Conservation (phyloP, 2,888 invertebrate species). For the Drosophila hamatofila region DNA sequence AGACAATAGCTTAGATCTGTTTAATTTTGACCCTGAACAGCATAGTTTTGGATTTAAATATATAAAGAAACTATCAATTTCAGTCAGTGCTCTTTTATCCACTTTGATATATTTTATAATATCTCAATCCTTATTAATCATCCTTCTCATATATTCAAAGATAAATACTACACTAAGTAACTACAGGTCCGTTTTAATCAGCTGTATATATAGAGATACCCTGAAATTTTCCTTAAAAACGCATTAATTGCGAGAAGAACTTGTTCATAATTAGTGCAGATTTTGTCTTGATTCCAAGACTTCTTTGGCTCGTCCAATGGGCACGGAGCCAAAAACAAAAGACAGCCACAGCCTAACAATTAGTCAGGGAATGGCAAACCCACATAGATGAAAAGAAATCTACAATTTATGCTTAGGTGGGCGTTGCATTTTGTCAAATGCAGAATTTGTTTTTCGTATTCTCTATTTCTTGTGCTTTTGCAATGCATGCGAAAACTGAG, state of each 20-base stretch:
- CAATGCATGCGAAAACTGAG: slow-evolving; percentile 52
- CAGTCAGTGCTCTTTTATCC: no score
- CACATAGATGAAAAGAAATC: slow-evolving; percentile 49
- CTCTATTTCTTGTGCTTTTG: slow-evolving; percentile 5
- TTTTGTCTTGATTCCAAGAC: not conserved
- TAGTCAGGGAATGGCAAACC: slow-evolving; percentile 48
- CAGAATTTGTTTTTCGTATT: slow-evolving; percentile 2
- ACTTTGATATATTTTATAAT: no score
- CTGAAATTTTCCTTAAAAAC: not conserved
- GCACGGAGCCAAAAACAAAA: slow-evolving; percentile 24
- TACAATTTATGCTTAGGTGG: slow-evolving; percentile 60
- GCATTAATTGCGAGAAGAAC: no score
- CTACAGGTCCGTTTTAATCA: no score
- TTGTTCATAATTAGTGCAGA: slow-evolving; percentile 11
- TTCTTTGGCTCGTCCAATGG: slow-evolving; percentile 1
- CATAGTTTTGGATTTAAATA: no score
- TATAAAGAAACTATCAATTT: no score
- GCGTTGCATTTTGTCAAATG: slow-evolving; percentile 71
- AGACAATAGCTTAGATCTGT: not conserved
- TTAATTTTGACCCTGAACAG: not conserved
- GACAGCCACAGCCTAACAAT: slow-evolving; percentile 33
- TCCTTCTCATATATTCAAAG: no score
- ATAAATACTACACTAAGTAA: no score
- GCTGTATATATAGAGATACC: no score
- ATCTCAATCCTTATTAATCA: no score